These are phyloP conservation scores for Xylocopa sonorina DNA, from an alignment of 1,140 invertebrate species.

Conservation along the genomic window DNA sequence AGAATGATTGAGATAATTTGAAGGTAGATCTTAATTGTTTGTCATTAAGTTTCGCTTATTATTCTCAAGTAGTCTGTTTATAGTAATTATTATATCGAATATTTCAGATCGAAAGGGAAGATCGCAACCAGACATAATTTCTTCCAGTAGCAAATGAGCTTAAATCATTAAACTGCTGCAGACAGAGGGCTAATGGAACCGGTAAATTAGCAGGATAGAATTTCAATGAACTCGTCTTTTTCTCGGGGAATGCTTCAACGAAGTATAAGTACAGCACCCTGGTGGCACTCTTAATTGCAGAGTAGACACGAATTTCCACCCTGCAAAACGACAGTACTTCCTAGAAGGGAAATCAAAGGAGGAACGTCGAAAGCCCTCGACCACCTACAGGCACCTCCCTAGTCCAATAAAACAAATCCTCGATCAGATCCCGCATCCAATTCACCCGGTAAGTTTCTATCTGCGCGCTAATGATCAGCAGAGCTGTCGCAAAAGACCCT, in stretches of 20 bases:
- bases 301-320: not conserved
- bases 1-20: not conserved
- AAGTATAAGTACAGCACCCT: too few relatives aligned
- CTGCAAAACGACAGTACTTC: not conserved
- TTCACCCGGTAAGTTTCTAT: not conserved
- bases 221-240: not conserved
- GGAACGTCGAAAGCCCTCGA: not conserved
- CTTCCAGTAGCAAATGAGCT: too few relatives aligned
- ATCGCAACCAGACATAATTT: too few relatives aligned
- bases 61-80: too few relatives aligned
- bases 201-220: not conserved
- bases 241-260: not conserved
- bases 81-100: too few relatives aligned
- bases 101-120: too few relatives aligned
- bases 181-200: too few relatives aligned
- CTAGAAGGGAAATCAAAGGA: not conserved
- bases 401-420: conserved; percentile 12
- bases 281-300: not conserved
- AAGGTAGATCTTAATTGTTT: too few relatives aligned
- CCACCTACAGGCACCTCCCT: not conserved
- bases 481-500: not conserved
- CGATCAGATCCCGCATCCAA: conserved; percentile 15
- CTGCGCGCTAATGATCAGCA: not conserved
- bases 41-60: too few relatives aligned
- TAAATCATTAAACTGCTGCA: too few relatives aligned